phyloP scores from a whole-genome alignment of 2,113 vertebrate genomes.

The Eolophus roseicapilla region DNA sequence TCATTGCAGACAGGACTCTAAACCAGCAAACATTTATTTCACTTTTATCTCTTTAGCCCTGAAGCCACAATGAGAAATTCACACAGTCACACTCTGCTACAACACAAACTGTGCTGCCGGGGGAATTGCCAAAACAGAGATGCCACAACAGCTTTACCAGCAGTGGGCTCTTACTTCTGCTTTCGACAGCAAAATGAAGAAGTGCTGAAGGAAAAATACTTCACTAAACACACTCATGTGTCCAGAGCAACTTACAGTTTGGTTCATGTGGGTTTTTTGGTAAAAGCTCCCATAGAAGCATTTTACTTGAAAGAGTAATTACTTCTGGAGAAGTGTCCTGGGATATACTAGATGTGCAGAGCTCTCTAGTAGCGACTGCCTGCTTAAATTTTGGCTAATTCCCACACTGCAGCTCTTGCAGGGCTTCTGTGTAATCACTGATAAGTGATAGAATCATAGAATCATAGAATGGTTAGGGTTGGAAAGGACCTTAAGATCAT shows the following conservation, averaged over 20 bases:
- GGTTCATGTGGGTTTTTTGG: background rate
- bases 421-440: background rate
- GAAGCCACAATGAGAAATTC: background rate
- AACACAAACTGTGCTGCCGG: background rate
- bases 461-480: background rate
- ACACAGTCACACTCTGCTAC: background rate
- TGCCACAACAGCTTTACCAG: background rate
- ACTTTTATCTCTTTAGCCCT: background rate
- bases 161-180: background rate
- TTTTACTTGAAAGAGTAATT: background rate
- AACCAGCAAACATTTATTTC: background rate
- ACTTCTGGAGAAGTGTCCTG: background rate
- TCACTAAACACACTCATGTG: background rate
- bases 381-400: background rate
- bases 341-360: rapidly evolving
- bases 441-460: background rate
- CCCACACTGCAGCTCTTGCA: background rate
- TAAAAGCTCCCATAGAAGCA: background rate
- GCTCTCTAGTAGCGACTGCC: background rate
- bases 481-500: background rate
- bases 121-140: background rate
- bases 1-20: background rate
- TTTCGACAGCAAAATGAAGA: background rate
- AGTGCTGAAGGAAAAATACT: background rate
- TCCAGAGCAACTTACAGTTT: background rate